Base-by-base conservation (phyloP, 2,797 vertebrate genomes). In the Pangasius sanitwongsei region DNA sequence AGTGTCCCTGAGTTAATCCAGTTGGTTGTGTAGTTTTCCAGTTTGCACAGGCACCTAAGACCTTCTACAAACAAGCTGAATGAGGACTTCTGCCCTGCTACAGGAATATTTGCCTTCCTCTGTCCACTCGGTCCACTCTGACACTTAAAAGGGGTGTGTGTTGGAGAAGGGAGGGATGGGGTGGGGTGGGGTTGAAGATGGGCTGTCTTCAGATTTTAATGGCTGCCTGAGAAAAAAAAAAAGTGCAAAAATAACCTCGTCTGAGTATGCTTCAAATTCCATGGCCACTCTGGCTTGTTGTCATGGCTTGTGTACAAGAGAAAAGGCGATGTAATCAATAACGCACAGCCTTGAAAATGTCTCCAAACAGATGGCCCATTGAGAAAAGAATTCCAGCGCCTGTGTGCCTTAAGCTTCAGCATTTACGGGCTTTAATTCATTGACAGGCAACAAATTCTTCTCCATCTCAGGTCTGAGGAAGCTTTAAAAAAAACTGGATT, bases 301-400 rank as follows among this genome's bases (percentile, higher is more conserved):
- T 95, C 92, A 89, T 91, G 57, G 91, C 89, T 90, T 89, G 92
- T 91, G 87, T 89, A 92, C 67, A 88, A 93, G 90, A 94, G 91
- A 94, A 95, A 92, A 93, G 93, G 67, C 94, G 93, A 95, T 95
- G 92, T 94, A 96, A 96, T 96, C 96, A 95, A 96, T 96, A 95
- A 96, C 91, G 88, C 92, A 91, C 94, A 95, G 94, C 95, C 95
- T 95, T 95, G 95, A 95, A 94, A 94, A 96, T 92, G 90, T 91
- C 93, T 93, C 92, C 92, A 95, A 96, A 96, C 95, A 95, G 95
- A 95, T 93, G 93, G 94, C 92, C 93, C 92, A 93, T 94, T 96
- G 95, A 96, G 94, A 95, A 91, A 93, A 89, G 89, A 91, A 91
- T 91, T 92, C 90, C 93, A 94, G 94, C 90, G 93, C 93, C 94